Conservation (phyloP, 2,113 vertebrate species). For the Rhinichthys klamathensis region DNA sequence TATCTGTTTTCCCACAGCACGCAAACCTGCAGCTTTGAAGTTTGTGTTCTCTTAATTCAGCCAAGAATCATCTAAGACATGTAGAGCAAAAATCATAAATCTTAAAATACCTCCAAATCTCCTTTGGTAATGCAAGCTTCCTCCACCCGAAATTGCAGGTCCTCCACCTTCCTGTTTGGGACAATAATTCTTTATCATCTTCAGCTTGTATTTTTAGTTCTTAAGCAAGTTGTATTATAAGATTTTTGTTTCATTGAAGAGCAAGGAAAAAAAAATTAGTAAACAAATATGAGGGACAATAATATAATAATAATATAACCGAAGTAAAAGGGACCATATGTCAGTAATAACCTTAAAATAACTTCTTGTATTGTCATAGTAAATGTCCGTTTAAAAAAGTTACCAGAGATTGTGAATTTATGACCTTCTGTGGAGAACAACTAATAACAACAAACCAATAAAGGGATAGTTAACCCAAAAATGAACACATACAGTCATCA, state of each 20-base stretch:
- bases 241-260: neutral
- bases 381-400: neutral
- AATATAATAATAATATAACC: neutral
- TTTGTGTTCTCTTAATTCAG: neutral
- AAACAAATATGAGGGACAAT: neutral
- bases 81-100: neutral
- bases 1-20: neutral
- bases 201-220: neutral
- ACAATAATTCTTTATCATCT: slow-evolving; percentile 23
- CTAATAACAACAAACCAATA: too few species aligned
- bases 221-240: neutral
- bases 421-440: neutral
- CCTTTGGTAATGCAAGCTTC: slow-evolving; percentile 99
- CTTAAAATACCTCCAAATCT: slow-evolving; percentile 90
- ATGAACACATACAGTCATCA: too few species aligned
- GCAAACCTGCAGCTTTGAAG: neutral
- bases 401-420: neutral
- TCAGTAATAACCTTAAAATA: neutral
- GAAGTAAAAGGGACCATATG: neutral
- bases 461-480: too few species aligned
- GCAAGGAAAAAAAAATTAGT: neutral
- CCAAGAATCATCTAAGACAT: too few species aligned
- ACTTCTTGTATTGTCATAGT: neutral
- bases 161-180: slow-evolving; percentile 91
- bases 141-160: slow-evolving; percentile 97